Evolutionary conservation across 2,113 vertebrate genomes (phyloP).

Genomic region (Chaetodon trifascialis): DNA sequence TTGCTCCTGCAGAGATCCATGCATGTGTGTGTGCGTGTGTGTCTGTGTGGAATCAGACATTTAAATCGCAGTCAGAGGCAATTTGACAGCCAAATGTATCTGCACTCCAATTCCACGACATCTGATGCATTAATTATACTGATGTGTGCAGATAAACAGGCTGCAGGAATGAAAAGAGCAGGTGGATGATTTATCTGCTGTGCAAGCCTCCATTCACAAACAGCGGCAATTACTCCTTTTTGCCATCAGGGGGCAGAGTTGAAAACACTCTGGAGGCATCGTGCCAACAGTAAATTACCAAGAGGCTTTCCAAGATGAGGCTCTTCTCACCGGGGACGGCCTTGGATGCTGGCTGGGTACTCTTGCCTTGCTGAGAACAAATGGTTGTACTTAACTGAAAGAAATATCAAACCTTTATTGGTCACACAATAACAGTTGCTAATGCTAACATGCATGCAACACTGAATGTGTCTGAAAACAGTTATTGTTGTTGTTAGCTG

Average conservation of each 20-base stretch:
- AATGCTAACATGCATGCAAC: neutral
- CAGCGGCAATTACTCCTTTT: neutral
- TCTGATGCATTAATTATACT: conserved; percentile 55
- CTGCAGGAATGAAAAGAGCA: conserved; percentile 17
- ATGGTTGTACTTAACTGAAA: neutral
- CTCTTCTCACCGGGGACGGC: neutral
- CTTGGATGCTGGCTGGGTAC: neutral
- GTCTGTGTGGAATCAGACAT: neutral
- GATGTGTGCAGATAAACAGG: conserved; percentile 20
- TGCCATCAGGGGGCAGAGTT: neutral
- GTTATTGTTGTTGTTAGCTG: too few species aligned
- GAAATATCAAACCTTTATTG: neutral
- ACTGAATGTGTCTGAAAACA: too few species aligned
- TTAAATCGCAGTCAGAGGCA: conserved; percentile 26
- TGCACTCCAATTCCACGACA: conserved; percentile 20
- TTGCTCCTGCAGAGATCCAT: neutral
- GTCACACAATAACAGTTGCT: neutral
- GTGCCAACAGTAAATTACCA: too few species aligned
- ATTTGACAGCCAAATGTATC: conserved; percentile 42
- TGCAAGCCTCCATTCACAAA: neutral
- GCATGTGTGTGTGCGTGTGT: neutral
- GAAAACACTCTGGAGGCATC: too few species aligned
- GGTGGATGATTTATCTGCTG: conserved; percentile 33
- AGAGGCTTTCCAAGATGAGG: neutral
- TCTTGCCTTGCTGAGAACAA: neutral